Evolutionary conservation across 1,140 invertebrate genomes (phyloP).

Genomic region (Bombus turneri): DNA sequence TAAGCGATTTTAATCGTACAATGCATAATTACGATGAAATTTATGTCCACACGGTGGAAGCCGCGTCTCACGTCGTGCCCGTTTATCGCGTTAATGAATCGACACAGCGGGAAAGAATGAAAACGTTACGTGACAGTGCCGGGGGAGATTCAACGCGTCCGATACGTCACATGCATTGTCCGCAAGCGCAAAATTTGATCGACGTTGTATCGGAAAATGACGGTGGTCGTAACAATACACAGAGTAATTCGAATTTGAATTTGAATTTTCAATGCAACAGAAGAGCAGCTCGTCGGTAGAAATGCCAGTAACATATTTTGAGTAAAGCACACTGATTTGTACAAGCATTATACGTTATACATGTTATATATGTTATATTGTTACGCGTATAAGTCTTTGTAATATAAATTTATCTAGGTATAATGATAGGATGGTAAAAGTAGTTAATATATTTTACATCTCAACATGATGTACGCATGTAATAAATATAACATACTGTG

Average conservation of each 20-base stretch:
- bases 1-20: conserved; percentile 28
- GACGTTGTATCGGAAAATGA: too few species aligned
- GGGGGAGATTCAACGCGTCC: not conserved
- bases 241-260: not conserved
- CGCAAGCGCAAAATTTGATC: not conserved
- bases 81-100: not conserved
- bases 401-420: too few species aligned
- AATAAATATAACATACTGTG: not conserved
- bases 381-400: too few species aligned
- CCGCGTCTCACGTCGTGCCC: not conserved
- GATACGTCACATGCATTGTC: not conserved
- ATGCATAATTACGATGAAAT: conserved; percentile 10
- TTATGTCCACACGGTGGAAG: not conserved
- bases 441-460: not conserved
- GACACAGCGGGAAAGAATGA: not conserved
- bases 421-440: too few species aligned
- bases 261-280: not conserved
- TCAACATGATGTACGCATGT: not conserved
- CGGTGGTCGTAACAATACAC: too few species aligned
- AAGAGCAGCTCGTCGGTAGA: too few species aligned
- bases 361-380: too few species aligned
- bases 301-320: too few species aligned
- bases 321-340: too few species aligned
- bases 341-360: too few species aligned
- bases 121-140: not conserved